Base-by-base conservation (phyloP, 2,888 invertebrate species). In the Platypus cylindrus region DNA sequence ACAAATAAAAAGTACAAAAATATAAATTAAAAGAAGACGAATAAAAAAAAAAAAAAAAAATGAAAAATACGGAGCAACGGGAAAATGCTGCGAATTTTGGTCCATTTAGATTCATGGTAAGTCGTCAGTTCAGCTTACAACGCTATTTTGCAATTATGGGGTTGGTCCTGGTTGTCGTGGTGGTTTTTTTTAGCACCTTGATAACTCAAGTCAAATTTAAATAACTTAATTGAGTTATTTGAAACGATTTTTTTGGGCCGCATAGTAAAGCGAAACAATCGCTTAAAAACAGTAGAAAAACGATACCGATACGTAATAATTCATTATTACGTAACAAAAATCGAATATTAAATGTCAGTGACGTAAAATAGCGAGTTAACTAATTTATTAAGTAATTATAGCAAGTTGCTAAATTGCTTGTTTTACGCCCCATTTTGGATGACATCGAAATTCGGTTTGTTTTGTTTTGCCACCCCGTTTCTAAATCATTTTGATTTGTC, bases 21-120 rank as follows among this genome's bases (percentile, higher is more conserved):
- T 48, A 49, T 49, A 50, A 49, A 49, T 48, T 48, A 46, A 45
- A 42, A n/a, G n/a, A n/a, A n/a, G n/a, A n/a, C n/a, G n/a, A n/a
- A n/a, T n/a, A n/a, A n/a, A 43, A 38, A 44, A 48, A 41, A 48
- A 46, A 47, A 45, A 47, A 33, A 34, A 43, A 45, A 49, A 45
- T 44, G 47, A 45, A 49, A 49, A 48, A 48, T 48, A 47, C 44
- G 33, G 15, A 7, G 11, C 17, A 16, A 17, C 16, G 15, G 11
- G 34, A 32, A 45, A 46, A n/a, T n/a, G n/a, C n/a, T n/a, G n/a
- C n/a, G n/a, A n/a, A n/a, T n/a, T n/a, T 48, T 47, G 50, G 49
- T 50, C 51, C 55, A 56, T 58, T 58, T 56, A 53, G 54, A 58
- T 58, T 58, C 58, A 57, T 54, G 48, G 53, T 50, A 49, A 50